These are phyloP conservation scores for Dreissena rostriformis DNA, from an alignment of 1,140 invertebrate species.

Conservation along the genomic window DNA sequence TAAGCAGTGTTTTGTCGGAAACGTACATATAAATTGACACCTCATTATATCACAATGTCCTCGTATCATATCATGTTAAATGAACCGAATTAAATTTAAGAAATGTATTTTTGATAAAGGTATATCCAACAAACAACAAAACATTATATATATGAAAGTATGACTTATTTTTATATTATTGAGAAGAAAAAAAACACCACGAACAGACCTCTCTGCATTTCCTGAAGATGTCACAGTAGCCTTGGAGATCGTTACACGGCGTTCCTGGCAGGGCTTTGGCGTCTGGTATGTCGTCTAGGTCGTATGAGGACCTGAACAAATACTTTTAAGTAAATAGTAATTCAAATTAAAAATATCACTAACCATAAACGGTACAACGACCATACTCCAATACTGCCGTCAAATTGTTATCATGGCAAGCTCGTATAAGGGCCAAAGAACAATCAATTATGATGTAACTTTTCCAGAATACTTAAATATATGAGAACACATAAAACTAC, in stretches of 20 bases:
- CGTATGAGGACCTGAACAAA: slow-evolving; percentile 50
- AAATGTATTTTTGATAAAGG: not conserved
- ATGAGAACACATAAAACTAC: too few relatives aligned
- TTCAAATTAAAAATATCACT: not conserved
- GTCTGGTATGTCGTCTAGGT: slow-evolving; percentile 49
- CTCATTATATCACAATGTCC: not conserved
- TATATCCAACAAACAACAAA: not conserved
- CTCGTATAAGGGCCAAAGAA: too few relatives aligned
- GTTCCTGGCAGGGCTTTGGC: slow-evolving; percentile 86
- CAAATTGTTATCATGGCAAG: not conserved
- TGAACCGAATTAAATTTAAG: not conserved
- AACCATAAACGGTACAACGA: not conserved
- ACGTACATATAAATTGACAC: not conserved
- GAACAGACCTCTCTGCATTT: slow-evolving; percentile 86
- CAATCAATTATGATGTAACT: too few relatives aligned
- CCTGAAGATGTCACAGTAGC: slow-evolving; percentile 98
- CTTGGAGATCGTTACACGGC: slow-evolving; percentile 96
- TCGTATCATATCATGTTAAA: not conserved
- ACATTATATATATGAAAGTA: not conserved
- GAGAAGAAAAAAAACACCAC: not conserved
- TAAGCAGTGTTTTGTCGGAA: not conserved
- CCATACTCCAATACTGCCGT: not conserved
- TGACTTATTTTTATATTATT: not conserved
- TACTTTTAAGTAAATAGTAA: not conserved
- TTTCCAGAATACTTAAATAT: too few relatives aligned